Evolutionary conservation across 2,113 vertebrate species (phyloP).

Genomic region (Ctenodactylus gundi): DNA sequence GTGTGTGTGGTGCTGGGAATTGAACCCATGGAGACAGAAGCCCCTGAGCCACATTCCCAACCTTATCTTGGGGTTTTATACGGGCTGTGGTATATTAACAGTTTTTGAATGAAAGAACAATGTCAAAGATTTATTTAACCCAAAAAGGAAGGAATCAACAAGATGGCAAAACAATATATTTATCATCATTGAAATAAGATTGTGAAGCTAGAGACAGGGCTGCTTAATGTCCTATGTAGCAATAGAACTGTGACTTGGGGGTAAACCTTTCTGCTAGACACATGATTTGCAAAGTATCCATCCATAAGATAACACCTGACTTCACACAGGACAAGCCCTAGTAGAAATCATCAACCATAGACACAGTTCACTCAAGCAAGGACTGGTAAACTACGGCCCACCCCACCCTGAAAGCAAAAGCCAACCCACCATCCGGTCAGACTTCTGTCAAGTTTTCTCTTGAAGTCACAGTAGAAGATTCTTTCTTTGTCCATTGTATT

Average conservation of each 20-base stretch:
- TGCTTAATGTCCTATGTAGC: background rate
- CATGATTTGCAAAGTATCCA: background rate
- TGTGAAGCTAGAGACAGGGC: background rate
- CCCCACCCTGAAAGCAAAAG: background rate
- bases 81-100: background rate
- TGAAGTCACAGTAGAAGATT: background rate
- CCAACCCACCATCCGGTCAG: background rate
- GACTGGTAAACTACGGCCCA: background rate
- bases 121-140: background rate
- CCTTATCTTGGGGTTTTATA: background rate
- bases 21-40: background rate
- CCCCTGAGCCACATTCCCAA: background rate
- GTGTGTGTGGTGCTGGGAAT: background rate
- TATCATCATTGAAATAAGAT: background rate
- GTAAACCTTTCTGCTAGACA: background rate
- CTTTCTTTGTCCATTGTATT: background rate
- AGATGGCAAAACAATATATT: background rate
- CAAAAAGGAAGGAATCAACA: background rate
- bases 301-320: background rate
- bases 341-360: background rate
- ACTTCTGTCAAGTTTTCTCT: background rate
- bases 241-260: background rate
- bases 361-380: background rate
- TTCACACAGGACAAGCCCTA: background rate
- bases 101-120: conserved; percentile 6